Percentiles rank a stretch among this genome's conserved stretches.
Evolutionary conservation across 2,888 invertebrate species (phyloP).

Genomic region (Furcula furcula): DNA sequence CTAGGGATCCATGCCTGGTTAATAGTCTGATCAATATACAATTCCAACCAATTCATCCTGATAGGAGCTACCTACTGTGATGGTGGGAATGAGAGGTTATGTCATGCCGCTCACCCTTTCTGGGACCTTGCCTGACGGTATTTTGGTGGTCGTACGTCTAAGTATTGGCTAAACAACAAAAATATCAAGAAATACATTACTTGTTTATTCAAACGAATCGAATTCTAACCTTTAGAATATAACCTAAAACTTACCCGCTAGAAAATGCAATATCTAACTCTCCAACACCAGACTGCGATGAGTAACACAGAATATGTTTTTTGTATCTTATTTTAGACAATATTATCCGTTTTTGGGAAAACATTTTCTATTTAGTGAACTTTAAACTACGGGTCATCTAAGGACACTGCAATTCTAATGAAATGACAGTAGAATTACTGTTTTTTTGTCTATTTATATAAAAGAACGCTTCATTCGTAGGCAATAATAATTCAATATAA

Average conservation of each 20-base stretch:
- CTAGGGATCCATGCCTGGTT: too few species aligned
- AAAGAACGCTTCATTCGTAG: too few species aligned
- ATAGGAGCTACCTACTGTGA: too few species aligned
- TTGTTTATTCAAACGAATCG: conserved; percentile 13
- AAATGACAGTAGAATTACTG: too few species aligned
- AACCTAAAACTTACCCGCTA: conserved; percentile 80
- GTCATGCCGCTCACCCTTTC: conserved; percentile 1
- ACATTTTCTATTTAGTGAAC: conserved; percentile 42
- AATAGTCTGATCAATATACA: too few species aligned
- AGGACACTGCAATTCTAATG: too few species aligned
- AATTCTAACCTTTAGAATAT: conserved; percentile 47
- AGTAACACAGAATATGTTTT: conserved; percentile 39
- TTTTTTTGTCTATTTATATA: too few species aligned
- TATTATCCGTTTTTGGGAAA: conserved; percentile 47
- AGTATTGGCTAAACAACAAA: conserved; percentile 1
- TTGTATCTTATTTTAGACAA: conserved; percentile 47
- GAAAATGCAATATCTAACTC: conserved; percentile 79
- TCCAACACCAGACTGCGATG: conserved; percentile 45
- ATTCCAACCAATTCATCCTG: too few species aligned
- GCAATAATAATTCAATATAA: too few species aligned
- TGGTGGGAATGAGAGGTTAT: too few species aligned
- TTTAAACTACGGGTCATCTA: too few species aligned
- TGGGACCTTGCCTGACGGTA: not conserved
- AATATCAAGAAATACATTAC: too few species aligned
- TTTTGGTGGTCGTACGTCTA: not conserved